Base-by-base conservation (phyloP, 2,888 invertebrate genomes). In the Prosapia bicincta region DNA sequence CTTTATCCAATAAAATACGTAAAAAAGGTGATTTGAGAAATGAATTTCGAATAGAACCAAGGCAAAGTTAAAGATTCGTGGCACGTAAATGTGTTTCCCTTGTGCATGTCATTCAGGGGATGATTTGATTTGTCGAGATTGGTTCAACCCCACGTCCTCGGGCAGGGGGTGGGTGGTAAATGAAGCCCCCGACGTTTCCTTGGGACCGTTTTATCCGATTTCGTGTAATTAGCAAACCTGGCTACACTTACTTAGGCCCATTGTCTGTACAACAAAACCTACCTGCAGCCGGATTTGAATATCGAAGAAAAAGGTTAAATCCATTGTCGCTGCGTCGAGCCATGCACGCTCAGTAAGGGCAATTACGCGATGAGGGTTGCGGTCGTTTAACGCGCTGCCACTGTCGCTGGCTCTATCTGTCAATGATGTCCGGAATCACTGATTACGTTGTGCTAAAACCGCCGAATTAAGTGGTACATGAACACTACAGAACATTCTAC, bases 121-220 rank as follows among this genome's bases (percentile, higher is more conserved):
- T 54, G 54, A 54, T 54, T 54, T 54, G 54, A 54, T 54, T 54
- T 54, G 54, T 54, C 54, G 54, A 54, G 54, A 54, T 54, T 54
- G 54, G 20, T 20, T 54, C 54, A 54, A 54, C 54, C 54, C 54
- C 54, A 54, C 54, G 54, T 54, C 54, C 54, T 20, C 54, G 20
- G 54, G 20, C 3, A 20, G 54, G 54, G 20, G 5, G 54, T n/a
- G 54, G 54, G n/a, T 5, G 7, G 20, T n/a, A 20, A 38, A 38
- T 7, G n/a, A n/a, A n/a, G n/a, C n/a, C n/a, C 38, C 38, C 38
- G 13, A 54, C 54, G 54, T 54, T 54, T 54, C 54, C 54, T 54
- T 54, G 5, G 54, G 20, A 54, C 10, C 54, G 20, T 54, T 54
- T 54, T 38, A 38, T 38, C 38, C 38, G 13, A 38, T 38, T 54